A percentile compares a stretch with the other conserved stretches of the same genome.
phyloP scores from a whole-genome alignment of 2,113 vertebrate species.

The Scomber scombrus region DNA sequence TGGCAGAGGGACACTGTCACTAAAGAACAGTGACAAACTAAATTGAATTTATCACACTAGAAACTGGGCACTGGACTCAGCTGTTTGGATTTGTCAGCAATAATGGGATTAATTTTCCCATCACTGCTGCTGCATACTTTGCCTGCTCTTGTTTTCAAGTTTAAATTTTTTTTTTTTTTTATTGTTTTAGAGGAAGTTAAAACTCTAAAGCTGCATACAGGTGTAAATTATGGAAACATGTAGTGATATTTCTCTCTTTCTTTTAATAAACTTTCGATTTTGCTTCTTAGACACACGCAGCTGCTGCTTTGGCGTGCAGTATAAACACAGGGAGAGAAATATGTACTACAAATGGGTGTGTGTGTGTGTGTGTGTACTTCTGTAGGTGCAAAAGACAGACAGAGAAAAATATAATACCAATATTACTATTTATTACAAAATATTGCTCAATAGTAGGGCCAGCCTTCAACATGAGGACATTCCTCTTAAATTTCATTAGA shows the following conservation, averaged over 20 bases:
- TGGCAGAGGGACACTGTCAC: not conserved
- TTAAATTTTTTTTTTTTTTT: not conserved
- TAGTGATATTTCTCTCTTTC: not conserved
- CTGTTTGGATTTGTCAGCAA: not conserved
- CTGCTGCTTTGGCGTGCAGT: not conserved
- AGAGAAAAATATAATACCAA: not conserved
- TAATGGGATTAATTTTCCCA: not conserved
- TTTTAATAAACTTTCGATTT: not conserved
- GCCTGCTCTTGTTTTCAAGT: not conserved
- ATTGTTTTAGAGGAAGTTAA: not conserved
- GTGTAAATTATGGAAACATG: not conserved
- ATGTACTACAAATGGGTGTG: not conserved
- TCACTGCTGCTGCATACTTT: not conserved
- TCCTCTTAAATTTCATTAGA: constrained; percentile 25
- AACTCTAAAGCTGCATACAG: not conserved
- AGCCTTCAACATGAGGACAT: constrained; percentile 29
- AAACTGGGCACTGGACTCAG: not conserved
- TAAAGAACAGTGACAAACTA: not conserved
- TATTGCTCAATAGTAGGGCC: constrained; percentile 40
- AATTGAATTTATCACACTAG: not conserved
- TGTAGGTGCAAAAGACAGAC: not conserved
- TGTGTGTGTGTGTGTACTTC: not conserved
- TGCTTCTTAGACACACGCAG: too few relatives aligned
- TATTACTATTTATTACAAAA: constrained; percentile 22
- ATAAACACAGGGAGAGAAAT: not conserved